A percentile compares a stretch with the other conserved stretches of the same genome.
These are phyloP conservation scores for Cephalopterus ornatus DNA, from an alignment of 2,113 vertebrate species.

Conservation along the genomic window DNA sequence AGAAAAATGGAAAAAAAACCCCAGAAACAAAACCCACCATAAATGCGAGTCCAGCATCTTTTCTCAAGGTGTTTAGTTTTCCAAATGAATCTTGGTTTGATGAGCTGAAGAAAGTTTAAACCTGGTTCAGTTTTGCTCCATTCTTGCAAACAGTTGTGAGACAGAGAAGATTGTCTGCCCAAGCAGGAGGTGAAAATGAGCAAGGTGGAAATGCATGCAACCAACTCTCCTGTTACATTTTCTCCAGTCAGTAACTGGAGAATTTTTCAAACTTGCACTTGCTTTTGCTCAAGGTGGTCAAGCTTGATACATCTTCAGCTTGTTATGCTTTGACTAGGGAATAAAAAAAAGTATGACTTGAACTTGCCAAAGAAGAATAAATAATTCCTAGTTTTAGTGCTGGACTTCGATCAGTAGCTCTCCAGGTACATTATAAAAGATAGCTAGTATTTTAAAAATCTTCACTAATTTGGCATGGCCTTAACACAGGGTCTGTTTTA, in stretches of 20 bases:
- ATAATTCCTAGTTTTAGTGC: background rate
- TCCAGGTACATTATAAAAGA: background rate
- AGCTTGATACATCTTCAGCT: background rate
- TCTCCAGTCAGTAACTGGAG: background rate
- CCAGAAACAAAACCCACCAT: background rate
- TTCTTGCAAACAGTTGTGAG: background rate
- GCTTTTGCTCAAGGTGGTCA: background rate
- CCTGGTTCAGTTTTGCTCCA: background rate
- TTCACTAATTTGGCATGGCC: background rate
- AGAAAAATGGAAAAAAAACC: background rate
- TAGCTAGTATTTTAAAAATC: background rate
- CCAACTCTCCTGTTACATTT: background rate
- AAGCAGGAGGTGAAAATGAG: background rate
- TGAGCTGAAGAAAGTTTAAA: background rate
- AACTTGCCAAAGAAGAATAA: background rate
- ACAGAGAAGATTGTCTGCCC: background rate
- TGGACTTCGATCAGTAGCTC: background rate
- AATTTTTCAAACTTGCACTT: background rate
- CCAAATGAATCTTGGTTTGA: background rate
- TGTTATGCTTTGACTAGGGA: background rate
- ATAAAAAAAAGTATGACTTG: background rate
- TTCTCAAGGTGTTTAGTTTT: background rate
- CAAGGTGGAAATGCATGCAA: background rate
- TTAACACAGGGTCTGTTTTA: background rate
- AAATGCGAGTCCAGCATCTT: background rate